Base-by-base conservation (phyloP, 2,888 invertebrate species). In the Serripes groenlandicus region DNA sequence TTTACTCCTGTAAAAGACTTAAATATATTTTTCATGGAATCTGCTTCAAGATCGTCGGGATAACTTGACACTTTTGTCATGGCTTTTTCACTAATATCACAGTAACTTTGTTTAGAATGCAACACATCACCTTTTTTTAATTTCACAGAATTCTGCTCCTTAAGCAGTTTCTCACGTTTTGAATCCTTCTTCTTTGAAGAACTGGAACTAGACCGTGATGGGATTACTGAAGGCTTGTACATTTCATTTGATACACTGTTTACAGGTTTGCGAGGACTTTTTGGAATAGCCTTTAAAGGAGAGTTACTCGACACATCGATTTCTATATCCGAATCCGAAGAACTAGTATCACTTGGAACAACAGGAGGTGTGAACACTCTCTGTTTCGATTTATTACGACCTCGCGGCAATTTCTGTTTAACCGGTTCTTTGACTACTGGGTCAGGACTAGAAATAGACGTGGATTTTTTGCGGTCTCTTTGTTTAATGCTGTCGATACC, bases 131-230 rank as follows among this genome's bases (percentile, higher is more conserved):
- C 74, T 23, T 28, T 34, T 86, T 86, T 86, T 83, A 86, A 86
- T 54, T 83, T 86, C 28, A 86, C 83, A 30, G 52, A 54, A 75
- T 86, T 83, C 58, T 83, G 75, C 35, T 81, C 81, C 66, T 81
- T 81, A 32, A 74, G 21, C 15, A 80, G 81, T 76, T 78, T 86
- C 18, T 85, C 82, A 35, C 58, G 68, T 74, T 85, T 81, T 71
- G 75, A 71, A 69, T 83, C 83, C 66, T 75, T 79, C 66, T 73
- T 81, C 54, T 69, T 42, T 66, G 75, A 58, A 56, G 75, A 75
- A 49, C 49, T 66, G 62, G 83, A 73, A 76, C 80, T 72, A 42
- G 66, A 66, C 66, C 34, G 37, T 42, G 35, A 35, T 34, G 66
- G 66, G 3, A 35, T 28, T 42, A 42, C 21, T 23, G 66, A 66